These are phyloP conservation scores for Lasiommata megera DNA, from an alignment of 2,888 invertebrate genomes.

Conservation along the genomic window DNA sequence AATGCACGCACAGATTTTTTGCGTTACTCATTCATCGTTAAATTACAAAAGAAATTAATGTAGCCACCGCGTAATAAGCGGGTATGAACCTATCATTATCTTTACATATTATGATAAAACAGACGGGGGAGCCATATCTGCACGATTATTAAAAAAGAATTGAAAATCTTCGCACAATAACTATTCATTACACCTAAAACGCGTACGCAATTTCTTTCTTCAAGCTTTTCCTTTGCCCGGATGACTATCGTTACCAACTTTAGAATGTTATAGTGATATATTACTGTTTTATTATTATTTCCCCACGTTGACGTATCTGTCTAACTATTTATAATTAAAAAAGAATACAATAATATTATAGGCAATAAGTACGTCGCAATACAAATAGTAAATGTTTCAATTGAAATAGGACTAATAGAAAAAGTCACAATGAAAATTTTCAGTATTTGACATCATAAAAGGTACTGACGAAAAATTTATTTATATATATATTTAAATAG, in stretches of 20 bases:
- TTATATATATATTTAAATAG: too few species aligned
- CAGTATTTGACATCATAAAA: too few species aligned
- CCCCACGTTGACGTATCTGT: too few species aligned
- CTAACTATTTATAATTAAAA: too few species aligned
- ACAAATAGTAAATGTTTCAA: too few species aligned
- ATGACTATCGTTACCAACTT: background rate
- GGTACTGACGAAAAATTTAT: too few species aligned
- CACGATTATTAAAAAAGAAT: constrained; percentile 6
- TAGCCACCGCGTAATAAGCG: constrained; percentile 29
- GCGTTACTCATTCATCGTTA: constrained; percentile 38
- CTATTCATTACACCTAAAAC: background rate
- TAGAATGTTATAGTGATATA: too few species aligned
- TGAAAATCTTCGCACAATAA: background rate
- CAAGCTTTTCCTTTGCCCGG: background rate
- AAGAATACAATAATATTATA: too few species aligned
- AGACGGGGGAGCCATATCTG: background rate
- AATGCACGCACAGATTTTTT: constrained; percentile 43
- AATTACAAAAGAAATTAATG: constrained; percentile 35
- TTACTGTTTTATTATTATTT: too few species aligned
- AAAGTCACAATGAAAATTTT: too few species aligned
- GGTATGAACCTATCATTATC: constrained; percentile 32
- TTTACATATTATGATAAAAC: constrained; percentile 21
- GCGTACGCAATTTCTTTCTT: background rate
- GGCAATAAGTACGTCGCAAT: too few species aligned
- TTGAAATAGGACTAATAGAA: too few species aligned